phyloP scores from a whole-genome alignment of 2,113 vertebrate species.

The Syrrhaptes paradoxus region DNA sequence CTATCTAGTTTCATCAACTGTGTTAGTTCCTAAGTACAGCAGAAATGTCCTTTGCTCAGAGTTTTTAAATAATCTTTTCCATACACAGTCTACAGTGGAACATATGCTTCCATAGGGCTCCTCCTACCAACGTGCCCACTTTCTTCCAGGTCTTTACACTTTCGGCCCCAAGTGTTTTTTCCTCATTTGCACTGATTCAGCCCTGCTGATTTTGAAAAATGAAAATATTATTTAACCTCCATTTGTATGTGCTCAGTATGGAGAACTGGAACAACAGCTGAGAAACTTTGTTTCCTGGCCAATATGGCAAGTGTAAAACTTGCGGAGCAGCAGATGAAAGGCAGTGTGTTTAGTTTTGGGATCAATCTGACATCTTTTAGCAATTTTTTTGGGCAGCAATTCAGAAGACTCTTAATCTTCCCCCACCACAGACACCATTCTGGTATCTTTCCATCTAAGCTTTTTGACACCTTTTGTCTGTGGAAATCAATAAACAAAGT shows the following conservation, averaged over 20 bases:
- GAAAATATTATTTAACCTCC: constrained; percentile 18
- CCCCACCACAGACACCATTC: constrained; percentile 30
- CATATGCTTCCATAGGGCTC: background rate
- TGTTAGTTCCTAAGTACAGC: background rate
- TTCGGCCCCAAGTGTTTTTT: background rate
- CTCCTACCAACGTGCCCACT: background rate
- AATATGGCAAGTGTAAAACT: constrained; percentile 46
- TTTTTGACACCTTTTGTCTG: constrained; percentile 60
- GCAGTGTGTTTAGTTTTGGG: constrained; percentile 42
- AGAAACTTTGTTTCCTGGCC: constrained; percentile 51
- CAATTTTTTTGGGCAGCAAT: constrained; percentile 55
- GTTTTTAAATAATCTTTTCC: background rate
- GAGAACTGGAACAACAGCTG: constrained; percentile 15
- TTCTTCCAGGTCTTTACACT: background rate
- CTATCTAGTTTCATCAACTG: background rate
- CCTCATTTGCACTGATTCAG: background rate
- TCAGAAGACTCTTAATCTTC: constrained; percentile 45
- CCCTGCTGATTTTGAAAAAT: background rate
- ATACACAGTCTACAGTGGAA: background rate
- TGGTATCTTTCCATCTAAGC: constrained; percentile 52
- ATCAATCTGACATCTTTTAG: constrained; percentile 51
- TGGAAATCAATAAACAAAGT: constrained; percentile 60
- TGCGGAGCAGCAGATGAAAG: constrained; percentile 53
- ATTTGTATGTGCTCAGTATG: constrained; percentile 6
- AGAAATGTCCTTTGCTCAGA: background rate